Conservation (phyloP, 2,113 vertebrate species). For the Ia io region DNA sequence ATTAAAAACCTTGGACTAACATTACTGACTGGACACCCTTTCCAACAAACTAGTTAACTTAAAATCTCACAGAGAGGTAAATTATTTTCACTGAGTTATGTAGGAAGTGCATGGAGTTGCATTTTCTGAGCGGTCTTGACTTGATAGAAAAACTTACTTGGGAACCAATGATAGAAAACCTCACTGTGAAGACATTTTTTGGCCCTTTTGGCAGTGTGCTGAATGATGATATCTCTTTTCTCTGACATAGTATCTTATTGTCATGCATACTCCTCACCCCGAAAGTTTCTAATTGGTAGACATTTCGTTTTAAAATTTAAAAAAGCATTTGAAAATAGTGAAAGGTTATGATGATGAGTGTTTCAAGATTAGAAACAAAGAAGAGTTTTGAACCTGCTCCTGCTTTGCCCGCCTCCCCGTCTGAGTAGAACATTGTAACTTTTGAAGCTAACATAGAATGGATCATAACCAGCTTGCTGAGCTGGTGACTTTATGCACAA, state of each 20-base stretch:
- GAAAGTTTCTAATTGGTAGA: conserved; percentile 7
- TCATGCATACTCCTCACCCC: background rate
- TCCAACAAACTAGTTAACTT: background rate
- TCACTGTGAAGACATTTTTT: background rate
- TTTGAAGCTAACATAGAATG: conserved; percentile 64
- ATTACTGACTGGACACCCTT: background rate
- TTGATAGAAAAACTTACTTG: background rate
- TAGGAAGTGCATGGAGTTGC: background rate
- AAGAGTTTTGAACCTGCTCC: conserved; percentile 61
- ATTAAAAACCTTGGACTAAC: conserved; percentile 21
- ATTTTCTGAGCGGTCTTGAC: conserved; percentile 37
- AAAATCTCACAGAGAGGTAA: background rate
- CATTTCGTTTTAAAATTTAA: conserved; percentile 34
- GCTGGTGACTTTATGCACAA: conserved; percentile 70
- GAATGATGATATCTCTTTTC: background rate
- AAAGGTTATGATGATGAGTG: background rate
- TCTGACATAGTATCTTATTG: background rate
- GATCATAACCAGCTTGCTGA: conserved; percentile 67
- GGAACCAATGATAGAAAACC: background rate
- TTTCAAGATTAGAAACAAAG: conserved; percentile 60
- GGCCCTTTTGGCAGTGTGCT: background rate
- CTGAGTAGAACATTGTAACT: conserved; percentile 65
- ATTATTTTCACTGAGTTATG: background rate
- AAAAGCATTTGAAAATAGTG: conserved; percentile 38
- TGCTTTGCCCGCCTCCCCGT: conserved; percentile 28